phyloP scores from a whole-genome alignment of 2,113 vertebrate genomes.

The Pollachius pollachius region DNA sequence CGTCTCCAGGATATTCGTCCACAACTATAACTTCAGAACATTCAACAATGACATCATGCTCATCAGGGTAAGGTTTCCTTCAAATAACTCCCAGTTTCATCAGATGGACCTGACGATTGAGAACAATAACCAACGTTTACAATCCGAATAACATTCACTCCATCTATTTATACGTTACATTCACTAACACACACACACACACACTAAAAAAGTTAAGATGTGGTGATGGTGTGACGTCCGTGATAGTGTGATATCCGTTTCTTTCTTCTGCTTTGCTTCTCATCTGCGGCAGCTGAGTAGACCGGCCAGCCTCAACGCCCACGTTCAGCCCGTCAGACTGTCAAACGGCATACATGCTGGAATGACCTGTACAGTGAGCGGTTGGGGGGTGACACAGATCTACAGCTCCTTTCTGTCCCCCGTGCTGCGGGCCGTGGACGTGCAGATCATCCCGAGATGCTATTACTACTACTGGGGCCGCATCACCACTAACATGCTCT shows the following conservation, averaged over 20 bases:
- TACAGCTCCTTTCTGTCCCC: constrained; percentile 61
- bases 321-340: constrained; percentile 43
- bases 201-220: too few species aligned
- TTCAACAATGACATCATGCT: constrained; percentile 74
- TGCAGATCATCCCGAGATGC: constrained; percentile 47
- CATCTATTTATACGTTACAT: too few species aligned
- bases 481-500: constrained; percentile 70
- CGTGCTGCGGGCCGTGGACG: constrained; percentile 66
- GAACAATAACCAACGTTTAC: too few species aligned
- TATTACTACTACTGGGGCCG: constrained; percentile 52
- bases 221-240: not conserved
- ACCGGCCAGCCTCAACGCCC: constrained; percentile 56
- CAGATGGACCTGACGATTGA: too few species aligned
- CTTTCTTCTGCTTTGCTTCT: not conserved
- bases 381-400: constrained; percentile 70
- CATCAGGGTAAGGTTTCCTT: constrained; percentile 57
- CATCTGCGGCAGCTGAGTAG: constrained; percentile 54
- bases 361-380: constrained; percentile 69
- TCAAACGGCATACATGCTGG: rapidly evolving
- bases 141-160: too few species aligned
- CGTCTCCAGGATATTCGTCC: constrained; percentile 42
- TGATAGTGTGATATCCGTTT: not conserved
- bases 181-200: too few species aligned
- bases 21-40: constrained; percentile 46
- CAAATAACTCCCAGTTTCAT: too few species aligned